Evolutionary conservation across 2,888 invertebrate species (phyloP), one percentile per base, ranked within the genome.

Genomic region (Sinhomidia bicolor): DNA sequence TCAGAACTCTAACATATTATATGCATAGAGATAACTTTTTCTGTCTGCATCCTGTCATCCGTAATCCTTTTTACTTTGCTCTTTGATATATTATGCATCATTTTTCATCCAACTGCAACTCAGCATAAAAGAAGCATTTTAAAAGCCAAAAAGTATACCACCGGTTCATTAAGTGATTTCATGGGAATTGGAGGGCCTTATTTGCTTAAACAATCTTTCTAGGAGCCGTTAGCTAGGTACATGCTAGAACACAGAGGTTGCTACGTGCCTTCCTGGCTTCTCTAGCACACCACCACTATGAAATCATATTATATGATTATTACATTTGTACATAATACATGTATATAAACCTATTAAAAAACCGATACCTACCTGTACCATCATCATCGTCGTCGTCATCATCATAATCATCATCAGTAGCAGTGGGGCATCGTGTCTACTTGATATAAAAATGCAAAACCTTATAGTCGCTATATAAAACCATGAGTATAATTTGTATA

Each of bases 111-210:
- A 65, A 65, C n/a, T 12, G n/a, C 65, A 65, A 65, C n/a, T 32
- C 60, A 74, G 44, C 74, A 54, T 62, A 47, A 76, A n/a, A 62
- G 76, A 84, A 84, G 44, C 84, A 41, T 78, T 65, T 74, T 17
- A 36, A 86, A 71, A 79, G 26, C 32, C 74, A 57, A 80, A 83
- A 88, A 88, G 88, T 88, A 68, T 82, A 88, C 88, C 88, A 88
- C 51, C 82, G 65, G 82, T 78, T 88, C 88, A 88, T 88, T 88
- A 88, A 88, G 88, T 76, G 88, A 88, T 83, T 88, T 78, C 88
- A 88, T 88, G 88, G 88, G 88, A 88, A 88, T 88, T 83, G 82
- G 78, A 82, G 81, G 78, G 82, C 88, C 88, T 88, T 88, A 88
- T 88, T 87, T 81, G 87, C 81, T 80, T 79, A 80, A 80, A 68